phyloP scores from a whole-genome alignment of 1,140 invertebrate genomes.

The Cydia pomonella region DNA sequence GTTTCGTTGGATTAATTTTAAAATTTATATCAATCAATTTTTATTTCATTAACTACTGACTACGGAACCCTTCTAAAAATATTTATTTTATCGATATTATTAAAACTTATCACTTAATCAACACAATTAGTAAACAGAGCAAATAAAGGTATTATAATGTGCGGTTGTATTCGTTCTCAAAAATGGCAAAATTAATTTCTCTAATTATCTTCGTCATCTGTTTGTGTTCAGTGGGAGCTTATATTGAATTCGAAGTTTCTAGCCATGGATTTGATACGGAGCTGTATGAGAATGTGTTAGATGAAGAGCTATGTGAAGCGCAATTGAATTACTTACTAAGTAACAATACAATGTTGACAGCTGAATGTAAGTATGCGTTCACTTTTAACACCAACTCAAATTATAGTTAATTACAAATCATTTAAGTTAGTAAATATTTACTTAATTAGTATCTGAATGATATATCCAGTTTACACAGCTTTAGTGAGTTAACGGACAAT shows the following conservation, averaged over 20 bases:
- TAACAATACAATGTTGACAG: constrained; percentile 39
- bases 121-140: too few relatives aligned
- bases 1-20: too few relatives aligned
- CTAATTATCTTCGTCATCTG: neutral
- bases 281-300: constrained; percentile 52
- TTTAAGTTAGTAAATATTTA: too few relatives aligned
- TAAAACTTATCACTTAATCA: too few relatives aligned
- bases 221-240: neutral
- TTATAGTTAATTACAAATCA: too few relatives aligned
- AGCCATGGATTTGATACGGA: constrained; percentile 45
- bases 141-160: too few relatives aligned
- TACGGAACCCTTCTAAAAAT: too few relatives aligned
- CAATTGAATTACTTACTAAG: constrained; percentile 43
- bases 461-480: too few relatives aligned
- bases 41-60: too few relatives aligned
- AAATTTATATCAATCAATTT: too few relatives aligned
- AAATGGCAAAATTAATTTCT: neutral
- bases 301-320: constrained; percentile 46
- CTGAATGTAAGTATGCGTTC: constrained; percentile 49
- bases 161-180: neutral
- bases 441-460: neutral
- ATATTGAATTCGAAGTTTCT: neutral
- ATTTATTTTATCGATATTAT: too few relatives aligned
- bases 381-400: neutral
- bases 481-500: too few relatives aligned